These are phyloP conservation scores for Raja brachyura DNA, from an alignment of 2,113 vertebrate genomes.

Conservation along the genomic window DNA sequence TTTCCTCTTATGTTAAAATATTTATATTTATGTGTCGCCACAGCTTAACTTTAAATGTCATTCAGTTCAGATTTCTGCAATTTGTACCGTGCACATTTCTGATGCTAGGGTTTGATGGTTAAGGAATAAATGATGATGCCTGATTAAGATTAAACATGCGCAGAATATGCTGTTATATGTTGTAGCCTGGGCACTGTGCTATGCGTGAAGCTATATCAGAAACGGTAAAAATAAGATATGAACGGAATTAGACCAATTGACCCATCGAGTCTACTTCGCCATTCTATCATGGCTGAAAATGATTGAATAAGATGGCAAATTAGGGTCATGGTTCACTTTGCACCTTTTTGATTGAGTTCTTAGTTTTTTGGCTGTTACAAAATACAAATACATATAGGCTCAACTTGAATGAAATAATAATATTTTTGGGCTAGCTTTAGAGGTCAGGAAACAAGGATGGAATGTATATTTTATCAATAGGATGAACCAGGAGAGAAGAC, in stretches of 20 bases:
- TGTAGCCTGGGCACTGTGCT: not conserved
- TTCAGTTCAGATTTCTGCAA: not conserved
- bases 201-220: not conserved
- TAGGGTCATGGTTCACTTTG: not conserved
- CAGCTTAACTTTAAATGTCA: slow-evolving; percentile 4
- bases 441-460: not conserved
- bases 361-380: not conserved
- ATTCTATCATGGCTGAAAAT: no score
- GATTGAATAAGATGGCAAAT: not conserved
- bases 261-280: no score
- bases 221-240: not conserved
- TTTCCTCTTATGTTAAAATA: slow-evolving; percentile 22
- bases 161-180: not conserved
- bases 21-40: slow-evolving; percentile 10
- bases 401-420: not conserved
- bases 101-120: not conserved
- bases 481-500: not conserved
- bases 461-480: not conserved
- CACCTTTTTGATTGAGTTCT: not conserved
- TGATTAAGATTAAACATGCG: slow-evolving; percentile 22
- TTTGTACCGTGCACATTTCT: slow-evolving; percentile 27
- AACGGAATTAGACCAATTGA: no score
- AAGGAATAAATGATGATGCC: slow-evolving; percentile 8
- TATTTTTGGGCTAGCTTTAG: not conserved
- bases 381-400: not conserved